Percentiles rank a stretch among this genome's conserved stretches.
phyloP scores from a whole-genome alignment of 2,113 vertebrate species.

The Dipodomys ordii region DNA sequence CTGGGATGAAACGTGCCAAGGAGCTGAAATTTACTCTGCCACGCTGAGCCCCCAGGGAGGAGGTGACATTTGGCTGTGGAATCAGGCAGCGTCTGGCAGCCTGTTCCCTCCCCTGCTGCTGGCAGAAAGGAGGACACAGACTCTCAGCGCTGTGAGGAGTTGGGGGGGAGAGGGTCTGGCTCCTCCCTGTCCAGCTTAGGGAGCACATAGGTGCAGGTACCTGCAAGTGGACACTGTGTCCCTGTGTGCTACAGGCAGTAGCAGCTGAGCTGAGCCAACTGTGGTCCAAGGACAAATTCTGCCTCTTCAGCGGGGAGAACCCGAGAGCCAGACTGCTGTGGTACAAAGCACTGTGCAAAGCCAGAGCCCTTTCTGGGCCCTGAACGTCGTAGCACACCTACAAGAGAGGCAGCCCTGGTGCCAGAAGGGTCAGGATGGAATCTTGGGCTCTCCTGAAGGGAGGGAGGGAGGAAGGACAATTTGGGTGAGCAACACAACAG shows the following conservation, averaged over 20 bases:
- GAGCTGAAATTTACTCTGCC: conserved; percentile 44
- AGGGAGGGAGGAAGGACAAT: neutral
- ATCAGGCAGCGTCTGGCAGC: neutral
- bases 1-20: conserved; percentile 17
- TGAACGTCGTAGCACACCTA: neutral
- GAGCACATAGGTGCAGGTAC: neutral
- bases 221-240: neutral
- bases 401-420: neutral
- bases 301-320: neutral
- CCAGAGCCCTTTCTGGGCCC: neutral
- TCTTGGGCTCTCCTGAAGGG: no score
- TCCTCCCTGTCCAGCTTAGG: neutral
- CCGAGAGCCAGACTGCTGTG: neutral
- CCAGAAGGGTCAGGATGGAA: no score
- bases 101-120: conserved; percentile 43
- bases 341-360: neutral
- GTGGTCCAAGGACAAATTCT: neutral
- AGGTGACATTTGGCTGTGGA: conserved; percentile 54
- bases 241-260: no score
- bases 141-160: neutral
- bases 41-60: neutral
- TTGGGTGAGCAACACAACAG: neutral
- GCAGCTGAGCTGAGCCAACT: neutral
- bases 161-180: neutral
- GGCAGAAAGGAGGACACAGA: neutral